Conservation (phyloP, 2,113 vertebrate genomes). For the Ictidomys tridecemlineatus region DNA sequence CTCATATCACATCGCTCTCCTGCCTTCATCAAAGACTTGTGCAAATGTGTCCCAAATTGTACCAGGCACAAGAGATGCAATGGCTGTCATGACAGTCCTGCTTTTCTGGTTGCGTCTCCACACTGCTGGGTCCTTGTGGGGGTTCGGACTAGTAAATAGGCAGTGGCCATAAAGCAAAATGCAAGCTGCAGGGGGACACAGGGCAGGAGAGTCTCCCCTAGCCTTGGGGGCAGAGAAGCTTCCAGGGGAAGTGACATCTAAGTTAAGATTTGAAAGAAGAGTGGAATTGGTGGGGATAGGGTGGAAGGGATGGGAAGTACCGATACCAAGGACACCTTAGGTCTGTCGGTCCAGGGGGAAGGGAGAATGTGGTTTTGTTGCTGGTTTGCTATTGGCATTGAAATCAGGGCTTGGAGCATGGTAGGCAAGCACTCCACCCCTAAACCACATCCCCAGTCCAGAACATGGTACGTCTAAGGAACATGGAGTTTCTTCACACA, state of each 20-base stretch:
- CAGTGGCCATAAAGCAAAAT: not conserved
- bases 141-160: not conserved
- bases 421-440: not conserved
- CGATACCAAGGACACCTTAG: not conserved
- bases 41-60: not conserved
- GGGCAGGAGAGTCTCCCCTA: not conserved
- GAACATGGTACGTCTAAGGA: not conserved
- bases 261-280: not conserved
- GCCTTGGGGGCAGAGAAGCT: not conserved
- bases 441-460: no score
- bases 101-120: not conserved
- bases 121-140: rapidly evolving
- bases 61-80: not conserved
- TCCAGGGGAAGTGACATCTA: not conserved
- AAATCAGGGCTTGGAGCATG: not conserved
- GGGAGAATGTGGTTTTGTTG: not conserved
- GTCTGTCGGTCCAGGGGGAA: not conserved
- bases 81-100: not conserved
- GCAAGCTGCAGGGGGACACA: not conserved
- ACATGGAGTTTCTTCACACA: not conserved
- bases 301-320: not conserved
- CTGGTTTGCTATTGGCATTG: not conserved
- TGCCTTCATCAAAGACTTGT: not conserved
- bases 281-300: not conserved
- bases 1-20: not conserved